Conservation (phyloP, 2,113 vertebrate genomes). For the Sminthopsis crassicaudata region DNA sequence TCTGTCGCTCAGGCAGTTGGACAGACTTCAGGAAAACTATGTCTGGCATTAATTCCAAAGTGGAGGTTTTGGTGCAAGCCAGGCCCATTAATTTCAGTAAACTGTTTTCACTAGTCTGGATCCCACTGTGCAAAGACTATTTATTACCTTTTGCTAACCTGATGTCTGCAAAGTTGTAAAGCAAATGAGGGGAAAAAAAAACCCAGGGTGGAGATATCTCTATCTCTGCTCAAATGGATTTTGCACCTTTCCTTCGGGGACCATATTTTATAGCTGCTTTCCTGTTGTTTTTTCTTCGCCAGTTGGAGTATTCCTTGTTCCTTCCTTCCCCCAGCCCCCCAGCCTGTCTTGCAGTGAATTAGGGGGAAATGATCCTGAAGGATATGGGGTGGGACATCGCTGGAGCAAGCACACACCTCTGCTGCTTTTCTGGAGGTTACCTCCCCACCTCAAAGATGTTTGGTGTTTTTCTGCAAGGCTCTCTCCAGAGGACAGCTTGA, state of each 20-base stretch:
- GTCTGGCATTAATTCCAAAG: constrained; percentile 89
- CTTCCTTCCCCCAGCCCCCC: background rate
- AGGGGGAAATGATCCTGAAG: constrained; percentile 64
- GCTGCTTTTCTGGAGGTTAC: constrained; percentile 68
- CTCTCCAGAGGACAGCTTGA: constrained; percentile 76
- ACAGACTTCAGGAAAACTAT: constrained; percentile 87
- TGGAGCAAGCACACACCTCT: constrained; percentile 68
- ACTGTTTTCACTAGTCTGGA: constrained; percentile 85
- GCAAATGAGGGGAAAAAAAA: constrained; percentile 52
- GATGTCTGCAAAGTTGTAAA: constrained; percentile 77
- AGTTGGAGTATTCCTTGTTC: constrained; percentile 63
- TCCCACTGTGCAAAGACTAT: constrained; percentile 81
- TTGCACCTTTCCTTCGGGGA: constrained; percentile 62
- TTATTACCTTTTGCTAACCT: constrained; percentile 84
- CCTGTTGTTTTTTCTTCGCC: constrained; percentile 68
- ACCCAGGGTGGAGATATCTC: constrained; percentile 62
- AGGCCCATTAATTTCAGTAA: constrained; percentile 87
- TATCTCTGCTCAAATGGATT: constrained; percentile 67
- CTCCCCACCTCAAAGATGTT: constrained; percentile 64
- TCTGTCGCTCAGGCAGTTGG: constrained; percentile 87
- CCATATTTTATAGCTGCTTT: constrained; percentile 64
- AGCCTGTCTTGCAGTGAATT: constrained; percentile 73
- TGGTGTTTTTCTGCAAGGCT: constrained; percentile 62
- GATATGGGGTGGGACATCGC: constrained; percentile 37
- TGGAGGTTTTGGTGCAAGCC: constrained; percentile 86